Evolutionary conservation across 30 jellyfish, hydroid and myxozoan genomes (phyloP).

Genomic region (Clytia hemisphaerica): DNA sequence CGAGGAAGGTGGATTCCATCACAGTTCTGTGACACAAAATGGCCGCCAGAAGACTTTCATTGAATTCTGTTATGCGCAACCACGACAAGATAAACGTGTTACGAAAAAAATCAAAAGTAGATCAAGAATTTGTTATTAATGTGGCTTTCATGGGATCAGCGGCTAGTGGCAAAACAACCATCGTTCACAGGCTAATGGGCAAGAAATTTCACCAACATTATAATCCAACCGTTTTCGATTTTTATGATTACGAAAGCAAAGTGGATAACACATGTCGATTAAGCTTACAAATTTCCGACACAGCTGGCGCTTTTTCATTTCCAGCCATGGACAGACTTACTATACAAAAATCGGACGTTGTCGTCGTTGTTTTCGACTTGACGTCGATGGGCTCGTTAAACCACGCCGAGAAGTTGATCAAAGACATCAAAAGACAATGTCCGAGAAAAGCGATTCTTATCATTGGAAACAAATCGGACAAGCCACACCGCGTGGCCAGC

Average conservation of each 20-base stretch:
- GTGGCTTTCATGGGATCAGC: slow-evolving; percentile 18
- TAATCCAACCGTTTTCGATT: slow-evolving; percentile 19
- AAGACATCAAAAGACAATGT: neutral
- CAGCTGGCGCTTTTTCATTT: slow-evolving; percentile 15
- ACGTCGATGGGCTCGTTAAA: neutral
- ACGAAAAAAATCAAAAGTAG: too few relatives aligned
- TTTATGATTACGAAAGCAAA: neutral
- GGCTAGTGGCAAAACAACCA: slow-evolving; percentile 14
- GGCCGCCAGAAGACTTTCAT: too few relatives aligned
- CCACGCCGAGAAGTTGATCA: neutral
- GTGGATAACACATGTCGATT: neutral
- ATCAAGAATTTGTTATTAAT: too few relatives aligned
- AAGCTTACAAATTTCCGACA: slow-evolving; percentile 1
- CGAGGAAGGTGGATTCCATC: too few relatives aligned
- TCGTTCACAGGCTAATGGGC: slow-evolving; percentile 7
- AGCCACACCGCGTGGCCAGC: neutral
- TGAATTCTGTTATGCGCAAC: too few relatives aligned
- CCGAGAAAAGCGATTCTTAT: slow-evolving; percentile 1
- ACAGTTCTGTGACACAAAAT: too few relatives aligned
- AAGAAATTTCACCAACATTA: neutral
- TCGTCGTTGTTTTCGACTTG: slow-evolving; percentile 2
- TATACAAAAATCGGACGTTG: slow-evolving; percentile 8
- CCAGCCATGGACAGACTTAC: slow-evolving; percentile 24
- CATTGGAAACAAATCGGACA: slow-evolving; percentile 18
- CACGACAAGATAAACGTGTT: too few relatives aligned